Evolutionary conservation across 1,140 invertebrate species (phyloP), one percentile per base, ranked within the genome.

Genomic region (Scylla paramamosain): DNA sequence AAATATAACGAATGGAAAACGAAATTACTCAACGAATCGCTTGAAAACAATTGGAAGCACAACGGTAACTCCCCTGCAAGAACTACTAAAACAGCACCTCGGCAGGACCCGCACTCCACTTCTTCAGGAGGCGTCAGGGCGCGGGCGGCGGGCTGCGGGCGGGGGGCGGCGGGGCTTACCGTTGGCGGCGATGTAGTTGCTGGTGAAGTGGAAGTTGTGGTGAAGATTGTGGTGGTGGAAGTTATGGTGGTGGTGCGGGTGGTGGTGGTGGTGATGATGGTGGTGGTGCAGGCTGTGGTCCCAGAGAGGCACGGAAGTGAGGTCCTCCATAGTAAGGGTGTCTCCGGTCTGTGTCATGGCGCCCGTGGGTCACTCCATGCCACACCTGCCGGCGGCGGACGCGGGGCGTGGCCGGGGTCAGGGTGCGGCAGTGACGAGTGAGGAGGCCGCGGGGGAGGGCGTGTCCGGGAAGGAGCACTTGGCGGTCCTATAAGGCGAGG

Each of bases 131-230:
- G 28, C 12, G 14, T 32, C 7, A 1, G 6, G 89, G 52, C 28
- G 29, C 4, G 16, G 12, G 29, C 45, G 16, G 12, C 0, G 16
- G 29, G 48, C 39, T 25, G 46, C 25, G n/a, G 48, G 46, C 45
- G 12, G 28, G 16, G 31, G 67, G 7, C 32, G 32, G 29, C n/a
- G 39, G 25, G 25, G 14, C 94, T 92, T 95, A 95, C 94, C 94
- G 84, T 95, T 95, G 29, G 94, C 94, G 20, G 89, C 52, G 89
- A 95, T 95, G 87, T 95, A 95, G 89, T 95, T 95, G 67, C 89
- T 91, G 89, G 94, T 95, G 67, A 95, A 92, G n/a, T 95, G 94
- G 25, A 95, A 77, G 82, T 95, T 95, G 89, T 95, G 94, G 67
- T 95, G 94, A 25, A 94, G 59, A 52, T 94, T 94, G 88, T 94